Evolutionary conservation across 2,113 vertebrate species (phyloP), one percentile per base, ranked within the genome.

Genomic region (Vidua chalybeata): DNA sequence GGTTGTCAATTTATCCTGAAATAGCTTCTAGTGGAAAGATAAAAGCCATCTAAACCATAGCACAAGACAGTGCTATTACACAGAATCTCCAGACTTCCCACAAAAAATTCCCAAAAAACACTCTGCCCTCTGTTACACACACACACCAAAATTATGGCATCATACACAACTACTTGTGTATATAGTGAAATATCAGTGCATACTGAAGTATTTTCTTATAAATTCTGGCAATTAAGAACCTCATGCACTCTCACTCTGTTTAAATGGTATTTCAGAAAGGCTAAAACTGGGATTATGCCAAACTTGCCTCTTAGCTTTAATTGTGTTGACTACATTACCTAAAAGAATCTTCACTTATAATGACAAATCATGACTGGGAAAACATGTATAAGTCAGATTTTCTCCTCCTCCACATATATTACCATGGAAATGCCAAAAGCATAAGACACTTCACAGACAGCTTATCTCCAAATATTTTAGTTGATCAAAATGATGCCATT

Each of bases 1-100:
- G 64, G 64, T 82, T 96, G 93, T 95, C 97, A 92, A 69, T 95
- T 94, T 66, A 94, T 90, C 89, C 89, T 86, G 87, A 96, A 97
- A 97, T 51, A 97, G 85, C 68, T 69, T 97, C 91, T 52, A 82
- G 84, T 74, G 82, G 78, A 72, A 72, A 90, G 92, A 86, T 63
- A 93, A 95, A 96, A 96, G 88, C 62, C 62, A 82, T 73, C 56
- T 64, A 94, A 87, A 64, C 81, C 84, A 72, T 3, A 77, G 80
- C 73, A 94, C 81, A 80, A 90, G 63, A 73, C 61, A 90, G 63
- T 28, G 49, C 84, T 89, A 41, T 79, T 67, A 63, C 54, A 93
- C 22, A 92, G 45, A 67, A 64, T 30, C 3, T 3, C 37, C 63
- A 69, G 31, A 81, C 15, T 45, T n/a, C 24, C 41, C 33, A 51